Evolutionary conservation across 2,113 vertebrate genomes (phyloP).

Genomic region (Malurus alboscapulatus): DNA sequence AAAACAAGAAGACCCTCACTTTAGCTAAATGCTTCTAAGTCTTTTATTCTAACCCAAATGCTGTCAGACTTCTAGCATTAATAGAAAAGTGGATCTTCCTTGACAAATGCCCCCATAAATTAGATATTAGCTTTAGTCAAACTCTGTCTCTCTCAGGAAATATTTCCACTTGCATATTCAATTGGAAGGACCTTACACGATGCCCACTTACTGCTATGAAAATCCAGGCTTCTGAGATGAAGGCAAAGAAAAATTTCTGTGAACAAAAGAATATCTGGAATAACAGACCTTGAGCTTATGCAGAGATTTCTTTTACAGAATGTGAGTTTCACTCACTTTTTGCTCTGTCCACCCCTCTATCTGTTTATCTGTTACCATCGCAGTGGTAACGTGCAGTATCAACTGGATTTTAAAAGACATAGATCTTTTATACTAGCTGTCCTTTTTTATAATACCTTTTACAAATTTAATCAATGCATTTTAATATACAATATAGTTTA

Average conservation of each 20-base stretch:
- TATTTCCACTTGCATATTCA: conserved; percentile 63
- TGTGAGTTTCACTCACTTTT: conserved; percentile 56
- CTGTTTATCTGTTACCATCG: conserved; percentile 44
- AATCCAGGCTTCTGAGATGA: not conserved
- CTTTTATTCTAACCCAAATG: conserved; percentile 35
- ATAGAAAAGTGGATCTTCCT: conserved; percentile 57
- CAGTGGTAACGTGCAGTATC: conserved; percentile 55
- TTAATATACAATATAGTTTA: conserved; percentile 82
- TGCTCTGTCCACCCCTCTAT: conserved; percentile 29
- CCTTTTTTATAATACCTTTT: conserved; percentile 81
- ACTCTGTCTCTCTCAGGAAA: conserved; percentile 66
- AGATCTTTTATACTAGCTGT: conserved; percentile 80
- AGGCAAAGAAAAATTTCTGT: conserved; percentile 55
- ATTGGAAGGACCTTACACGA: conserved; percentile 41
- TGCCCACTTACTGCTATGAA: conserved; percentile 56
- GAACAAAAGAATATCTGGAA: conserved; percentile 55
- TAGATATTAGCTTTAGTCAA: conserved; percentile 70
- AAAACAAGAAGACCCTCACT: conserved; percentile 1
- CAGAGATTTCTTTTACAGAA: conserved; percentile 27
- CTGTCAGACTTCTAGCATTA: conserved; percentile 40
- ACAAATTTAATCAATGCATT: conserved; percentile 83
- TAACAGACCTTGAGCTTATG: conserved; percentile 7
- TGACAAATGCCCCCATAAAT: conserved; percentile 73
- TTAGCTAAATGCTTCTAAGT: conserved; percentile 8
- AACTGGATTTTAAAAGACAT: conserved; percentile 75